Percentiles rank a stretch among this genome's conserved stretches.
Conservation (phyloP, 2,888 invertebrate species). For the Cephus runcator region DNA sequence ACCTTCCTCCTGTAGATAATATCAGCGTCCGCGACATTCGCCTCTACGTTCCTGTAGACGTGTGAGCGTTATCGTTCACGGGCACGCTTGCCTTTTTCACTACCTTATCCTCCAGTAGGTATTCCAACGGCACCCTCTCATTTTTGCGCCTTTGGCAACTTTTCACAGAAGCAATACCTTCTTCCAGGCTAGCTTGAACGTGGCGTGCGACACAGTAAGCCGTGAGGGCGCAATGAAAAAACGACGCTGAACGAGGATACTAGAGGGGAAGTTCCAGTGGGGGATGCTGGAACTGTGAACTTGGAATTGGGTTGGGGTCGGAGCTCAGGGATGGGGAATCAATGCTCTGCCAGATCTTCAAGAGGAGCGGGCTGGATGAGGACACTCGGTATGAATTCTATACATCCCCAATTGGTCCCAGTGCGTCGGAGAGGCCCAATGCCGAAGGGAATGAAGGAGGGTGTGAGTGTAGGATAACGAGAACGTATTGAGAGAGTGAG, state of each 20-base stretch:
- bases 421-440: background rate
- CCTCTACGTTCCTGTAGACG: background rate
- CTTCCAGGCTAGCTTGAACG: background rate
- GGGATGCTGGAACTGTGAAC: too few relatives aligned
- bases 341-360: background rate
- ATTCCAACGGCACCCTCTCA: slow-evolving; percentile 14
- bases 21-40: background rate
- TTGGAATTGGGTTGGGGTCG: too few relatives aligned
- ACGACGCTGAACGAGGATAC: background rate
- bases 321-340: background rate
- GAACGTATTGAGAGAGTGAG: background rate
- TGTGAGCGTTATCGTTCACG: slow-evolving; percentile 35
- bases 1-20: background rate
- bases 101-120: background rate
- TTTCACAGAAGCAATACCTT: slow-evolving; percentile 16
- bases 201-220: background rate
- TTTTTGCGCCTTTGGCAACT: slow-evolving; percentile 31
- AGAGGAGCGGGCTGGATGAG: background rate
- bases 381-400: background rate
- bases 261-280: too few relatives aligned
- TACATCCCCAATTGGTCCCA: too few relatives aligned
- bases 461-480: background rate
- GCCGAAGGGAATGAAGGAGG: background rate
- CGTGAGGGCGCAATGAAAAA: slow-evolving; percentile 14
- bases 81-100: slow-evolving; percentile 33